Base-by-base conservation (phyloP, 92 coral and sea anemone genomes). In the Palythoa heliodiscus region DNA sequence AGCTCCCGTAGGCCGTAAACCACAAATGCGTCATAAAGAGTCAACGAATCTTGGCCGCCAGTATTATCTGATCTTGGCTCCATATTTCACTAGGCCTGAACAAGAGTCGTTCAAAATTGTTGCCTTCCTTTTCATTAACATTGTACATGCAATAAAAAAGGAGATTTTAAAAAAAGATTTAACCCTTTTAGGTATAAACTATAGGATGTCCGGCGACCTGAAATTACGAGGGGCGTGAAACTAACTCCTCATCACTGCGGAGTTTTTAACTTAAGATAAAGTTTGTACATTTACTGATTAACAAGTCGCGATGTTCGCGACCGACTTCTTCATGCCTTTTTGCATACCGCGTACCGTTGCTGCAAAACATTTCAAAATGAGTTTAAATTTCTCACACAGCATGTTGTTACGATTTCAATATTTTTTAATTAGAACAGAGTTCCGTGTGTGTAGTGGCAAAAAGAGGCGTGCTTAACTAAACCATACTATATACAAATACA, bases 151-250 rank as follows among this genome's bases (percentile, higher is more conserved):
- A 14, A 22, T 25, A 29, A 11, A 69, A 23, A 15, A 25, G 73
- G 25, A n/a, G 39, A 1, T 15, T 7, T 15, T 16, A 11, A 6
- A 58, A 58, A 12, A 67, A 15, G 47, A 69, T 69, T 69, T 69
- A 29, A 25, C 1, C 17, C 17, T 69, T 69, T 29, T 19, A 11
- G 73, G 37, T 3, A 11, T 22, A 37, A 69, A 69, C 10, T 69
- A 69, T 6, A 69, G 73, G 73, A 69, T 69, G 73, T 69, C 73
- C 73, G 73, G 73, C 25, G 73, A 11, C 19, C 73, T 29, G 35
- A 25, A 69, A 69, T 29, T 13, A 69, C 14, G 73, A 69, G 47
- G 37, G 73, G 43, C 43, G 39, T 25, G 47, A 69, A 29, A 29
- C 2, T 29, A 25, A 22, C 73, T 29, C 13, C 25, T 69, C 1